These are phyloP conservation scores for Tuberolachnus salignus DNA, from an alignment of 2,888 invertebrate species.

Conservation along the genomic window DNA sequence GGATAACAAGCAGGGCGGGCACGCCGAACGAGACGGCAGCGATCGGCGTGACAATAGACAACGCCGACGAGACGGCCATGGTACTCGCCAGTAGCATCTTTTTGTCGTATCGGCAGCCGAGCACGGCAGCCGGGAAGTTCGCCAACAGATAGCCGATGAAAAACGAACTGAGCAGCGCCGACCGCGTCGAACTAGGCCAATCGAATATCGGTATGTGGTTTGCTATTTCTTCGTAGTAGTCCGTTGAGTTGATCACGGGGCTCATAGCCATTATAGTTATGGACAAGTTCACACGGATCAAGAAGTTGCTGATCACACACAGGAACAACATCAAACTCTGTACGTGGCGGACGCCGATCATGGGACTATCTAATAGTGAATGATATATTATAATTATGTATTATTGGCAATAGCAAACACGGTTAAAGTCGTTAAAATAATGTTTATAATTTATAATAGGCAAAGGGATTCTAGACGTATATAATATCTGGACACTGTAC, in stretches of 20 bases:
- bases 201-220: slow-evolving; percentile 65
- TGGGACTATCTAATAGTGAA: too few species aligned
- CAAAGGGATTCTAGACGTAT: too few species aligned
- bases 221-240: background rate
- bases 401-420: too few species aligned
- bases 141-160: slow-evolving; percentile 80
- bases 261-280: slow-evolving; percentile 58
- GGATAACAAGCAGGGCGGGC: slow-evolving; percentile 69
- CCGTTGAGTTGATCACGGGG: slow-evolving; percentile 37
- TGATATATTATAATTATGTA: too few species aligned
- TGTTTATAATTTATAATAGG: too few species aligned
- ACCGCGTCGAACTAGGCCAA: slow-evolving; percentile 68
- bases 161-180: slow-evolving; percentile 71
- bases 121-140: slow-evolving; percentile 71
- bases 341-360: slow-evolving; percentile 58
- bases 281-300: slow-evolving; percentile 58
- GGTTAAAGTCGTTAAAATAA: too few species aligned
- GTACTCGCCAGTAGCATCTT: slow-evolving; percentile 63
- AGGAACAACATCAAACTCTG: slow-evolving; percentile 58
- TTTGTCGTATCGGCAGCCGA: slow-evolving; percentile 67
- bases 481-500: too few species aligned
- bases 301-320: slow-evolving; percentile 57
- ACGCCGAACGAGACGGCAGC: slow-evolving; percentile 54
- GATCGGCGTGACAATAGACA: slow-evolving; percentile 58
- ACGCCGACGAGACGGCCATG: slow-evolving; percentile 55